Evolutionary conservation across 2,113 vertebrate genomes (phyloP).

Genomic region (Chaetura pelagica): DNA sequence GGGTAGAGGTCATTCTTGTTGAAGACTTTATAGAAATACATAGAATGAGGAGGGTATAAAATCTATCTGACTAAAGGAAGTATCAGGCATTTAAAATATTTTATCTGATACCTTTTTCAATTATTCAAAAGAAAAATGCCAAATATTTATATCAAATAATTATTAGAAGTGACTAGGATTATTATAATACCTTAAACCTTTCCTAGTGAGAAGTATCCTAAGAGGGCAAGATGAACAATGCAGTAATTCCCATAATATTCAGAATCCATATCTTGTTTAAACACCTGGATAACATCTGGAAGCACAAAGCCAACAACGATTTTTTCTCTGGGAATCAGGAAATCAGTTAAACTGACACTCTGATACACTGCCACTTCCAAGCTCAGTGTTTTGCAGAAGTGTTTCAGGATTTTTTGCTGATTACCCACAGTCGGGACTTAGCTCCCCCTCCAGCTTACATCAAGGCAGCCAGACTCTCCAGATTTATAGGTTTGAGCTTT

Average conservation of each 20-base stretch:
- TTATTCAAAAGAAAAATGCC: neutral
- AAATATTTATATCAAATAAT: neutral
- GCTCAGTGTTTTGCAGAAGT: neutral
- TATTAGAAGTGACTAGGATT: neutral
- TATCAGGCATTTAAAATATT: neutral
- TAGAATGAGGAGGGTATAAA: neutral
- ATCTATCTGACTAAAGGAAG: neutral
- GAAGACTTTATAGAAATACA: neutral
- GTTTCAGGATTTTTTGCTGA: neutral
- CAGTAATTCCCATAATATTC: neutral
- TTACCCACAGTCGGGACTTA: neutral
- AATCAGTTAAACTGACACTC: neutral
- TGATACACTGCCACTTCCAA: fast-evolving
- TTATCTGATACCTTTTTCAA: neutral
- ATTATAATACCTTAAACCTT: neutral
- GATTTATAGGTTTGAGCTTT: neutral
- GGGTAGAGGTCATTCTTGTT: neutral
- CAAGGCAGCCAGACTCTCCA: neutral
- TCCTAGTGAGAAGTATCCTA: neutral
- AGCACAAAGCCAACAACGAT: neutral
- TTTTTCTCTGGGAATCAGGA: neutral
- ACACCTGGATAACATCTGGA: neutral
- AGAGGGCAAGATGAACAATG: neutral
- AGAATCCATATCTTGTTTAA: neutral
- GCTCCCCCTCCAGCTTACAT: neutral